Conservation (phyloP, 2,113 vertebrate species). For the Nothoprocta perdicaria region DNA sequence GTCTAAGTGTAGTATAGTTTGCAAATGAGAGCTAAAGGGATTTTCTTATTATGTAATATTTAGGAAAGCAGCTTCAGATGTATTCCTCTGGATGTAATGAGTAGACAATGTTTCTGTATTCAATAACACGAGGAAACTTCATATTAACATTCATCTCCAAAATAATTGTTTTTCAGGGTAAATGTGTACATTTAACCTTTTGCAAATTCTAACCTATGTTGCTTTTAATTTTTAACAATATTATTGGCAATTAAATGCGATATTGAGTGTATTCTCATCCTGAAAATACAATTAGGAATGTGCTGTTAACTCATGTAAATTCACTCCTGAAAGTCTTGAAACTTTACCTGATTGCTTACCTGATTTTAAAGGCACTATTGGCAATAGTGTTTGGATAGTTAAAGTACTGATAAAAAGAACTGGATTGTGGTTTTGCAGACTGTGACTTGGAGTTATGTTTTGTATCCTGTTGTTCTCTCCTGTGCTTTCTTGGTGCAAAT, state of each 20-base stretch:
- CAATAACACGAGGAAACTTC: background rate
- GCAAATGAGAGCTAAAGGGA: constrained; percentile 67
- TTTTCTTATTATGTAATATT: constrained; percentile 64
- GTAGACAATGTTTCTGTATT: background rate
- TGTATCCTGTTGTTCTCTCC: background rate
- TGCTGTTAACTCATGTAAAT: background rate
- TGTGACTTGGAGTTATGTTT: background rate
- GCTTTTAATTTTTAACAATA: background rate
- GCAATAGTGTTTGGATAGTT: background rate
- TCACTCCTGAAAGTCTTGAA: background rate
- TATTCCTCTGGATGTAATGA: constrained; percentile 30
- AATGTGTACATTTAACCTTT: background rate
- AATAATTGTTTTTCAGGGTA: background rate
- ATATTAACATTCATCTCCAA: background rate
- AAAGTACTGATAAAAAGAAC: background rate
- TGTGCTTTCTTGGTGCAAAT: background rate
- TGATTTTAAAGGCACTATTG: background rate
- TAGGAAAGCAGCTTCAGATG: background rate
- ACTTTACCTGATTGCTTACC: background rate
- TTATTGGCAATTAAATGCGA: background rate
- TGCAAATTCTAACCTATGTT: background rate
- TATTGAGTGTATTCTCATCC: background rate
- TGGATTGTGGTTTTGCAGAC: background rate
- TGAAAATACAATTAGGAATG: background rate
- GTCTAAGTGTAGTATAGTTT: constrained; percentile 64